Percentiles rank a stretch among this genome's conserved stretches.
Evolutionary conservation across 1,140 invertebrate genomes (phyloP).

Genomic region (Drosophila malerkotliana): DNA sequence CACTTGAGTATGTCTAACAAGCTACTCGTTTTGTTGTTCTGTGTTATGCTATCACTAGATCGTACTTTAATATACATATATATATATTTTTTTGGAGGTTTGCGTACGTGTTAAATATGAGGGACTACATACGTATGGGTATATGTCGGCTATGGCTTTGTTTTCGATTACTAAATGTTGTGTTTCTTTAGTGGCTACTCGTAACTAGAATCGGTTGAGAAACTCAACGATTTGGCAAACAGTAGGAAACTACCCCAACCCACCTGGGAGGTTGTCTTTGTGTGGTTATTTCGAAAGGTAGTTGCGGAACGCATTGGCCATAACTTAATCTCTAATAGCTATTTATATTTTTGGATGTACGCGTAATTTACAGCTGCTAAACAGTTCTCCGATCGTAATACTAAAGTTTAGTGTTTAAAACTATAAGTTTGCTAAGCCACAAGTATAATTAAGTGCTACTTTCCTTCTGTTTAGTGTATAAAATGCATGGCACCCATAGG

Average conservation of each 20-base stretch:
- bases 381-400: constrained; percentile 40
- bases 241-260: constrained; percentile 48
- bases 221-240: constrained; percentile 79
- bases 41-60: constrained; percentile 37
- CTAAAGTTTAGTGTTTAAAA: constrained; percentile 72
- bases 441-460: constrained; percentile 61
- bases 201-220: constrained; percentile 70
- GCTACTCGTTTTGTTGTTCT: constrained; percentile 67
- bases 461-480: constrained; percentile 61
- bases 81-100: not conserved
- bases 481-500: constrained; percentile 80
- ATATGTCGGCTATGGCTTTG: constrained; percentile 34
- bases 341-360: constrained; percentile 15
- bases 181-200: constrained; percentile 50
- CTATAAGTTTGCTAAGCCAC: constrained; percentile 82
- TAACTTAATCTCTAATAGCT: constrained; percentile 26
- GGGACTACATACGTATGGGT: constrained; percentile 41
- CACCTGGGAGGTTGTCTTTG: constrained; percentile 1
- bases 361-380: constrained; percentile 41
- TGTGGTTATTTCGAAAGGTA: constrained; percentile 3
- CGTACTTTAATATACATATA: constrained; percentile 37
- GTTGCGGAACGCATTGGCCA: constrained; percentile 17
- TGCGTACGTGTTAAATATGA: constrained; percentile 32
- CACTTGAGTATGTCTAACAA: constrained; percentile 81
- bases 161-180: constrained; percentile 46